These are phyloP conservation scores for Phytoseiulus persimilis DNA, from an alignment of 2,888 invertebrate species.

Conservation along the genomic window DNA sequence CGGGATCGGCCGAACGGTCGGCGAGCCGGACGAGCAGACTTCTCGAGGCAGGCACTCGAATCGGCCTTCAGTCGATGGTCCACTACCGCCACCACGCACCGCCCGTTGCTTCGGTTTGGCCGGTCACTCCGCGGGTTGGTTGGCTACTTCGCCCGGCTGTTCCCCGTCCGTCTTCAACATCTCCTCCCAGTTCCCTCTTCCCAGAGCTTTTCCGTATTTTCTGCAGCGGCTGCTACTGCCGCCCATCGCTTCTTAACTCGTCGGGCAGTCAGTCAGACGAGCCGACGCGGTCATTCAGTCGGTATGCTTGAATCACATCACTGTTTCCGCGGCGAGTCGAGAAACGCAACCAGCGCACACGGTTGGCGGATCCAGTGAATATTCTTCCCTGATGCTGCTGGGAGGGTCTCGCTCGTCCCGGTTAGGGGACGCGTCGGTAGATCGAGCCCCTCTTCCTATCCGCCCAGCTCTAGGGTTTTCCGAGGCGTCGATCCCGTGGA, in stretches of 20 bases:
- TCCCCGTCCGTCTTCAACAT: background rate
- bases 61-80: background rate
- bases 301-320: background rate
- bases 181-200: background rate
- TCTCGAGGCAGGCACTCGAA: background rate
- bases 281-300: background rate
- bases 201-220: slow-evolving; percentile 5
- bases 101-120: background rate
- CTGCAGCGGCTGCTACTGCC: background rate
- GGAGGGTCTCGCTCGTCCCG: background rate
- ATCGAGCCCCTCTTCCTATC: no score
- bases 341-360: background rate
- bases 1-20: background rate
- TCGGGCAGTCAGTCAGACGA: background rate
- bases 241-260: background rate
- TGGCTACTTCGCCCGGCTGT: background rate
- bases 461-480: no score
- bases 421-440: background rate
- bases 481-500: no score
- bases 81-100: background rate
- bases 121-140: background rate
- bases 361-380: background rate
- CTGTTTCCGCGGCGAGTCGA: background rate
- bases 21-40: background rate
- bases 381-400: background rate